A percentile compares a stretch with the other conserved stretches of the same genome.
Conservation (phyloP, 2,113 vertebrate genomes). For the Aix galericulata region DNA sequence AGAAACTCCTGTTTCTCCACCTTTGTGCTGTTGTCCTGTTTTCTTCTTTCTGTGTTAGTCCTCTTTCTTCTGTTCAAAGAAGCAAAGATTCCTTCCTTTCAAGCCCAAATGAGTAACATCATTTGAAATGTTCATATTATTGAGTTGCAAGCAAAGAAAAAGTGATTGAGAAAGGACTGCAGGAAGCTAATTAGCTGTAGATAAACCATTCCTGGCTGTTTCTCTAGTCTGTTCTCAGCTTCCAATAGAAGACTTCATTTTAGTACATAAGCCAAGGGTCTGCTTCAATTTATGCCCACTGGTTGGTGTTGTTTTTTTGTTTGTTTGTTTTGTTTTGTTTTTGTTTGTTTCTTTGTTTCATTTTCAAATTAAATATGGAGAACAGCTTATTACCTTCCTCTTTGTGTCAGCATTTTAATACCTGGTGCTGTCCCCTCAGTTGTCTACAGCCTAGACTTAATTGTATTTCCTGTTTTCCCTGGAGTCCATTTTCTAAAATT, state of each 20-base stretch:
- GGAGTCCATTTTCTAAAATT: neutral
- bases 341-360: neutral
- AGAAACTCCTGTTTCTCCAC: neutral
- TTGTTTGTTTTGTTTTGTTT: too few relatives aligned
- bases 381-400: neutral
- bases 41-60: neutral
- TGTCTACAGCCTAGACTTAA: neutral
- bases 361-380: neutral
- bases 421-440: neutral
- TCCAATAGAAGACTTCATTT: neutral
- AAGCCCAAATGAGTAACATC: neutral
- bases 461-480: neutral
- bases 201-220: neutral
- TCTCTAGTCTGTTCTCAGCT: neutral
- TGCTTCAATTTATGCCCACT: neutral
- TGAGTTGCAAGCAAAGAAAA: neutral
- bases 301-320: neutral
- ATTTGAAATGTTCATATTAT: neutral
- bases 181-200: neutral
- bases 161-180: neutral
- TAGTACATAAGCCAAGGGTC: neutral
- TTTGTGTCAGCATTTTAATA: neutral
- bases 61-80: neutral
- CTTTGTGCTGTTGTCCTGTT: neutral
- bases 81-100: too few relatives aligned